Conservation (phyloP, 1,140 invertebrate species). For the Zaprionus taronus region DNA sequence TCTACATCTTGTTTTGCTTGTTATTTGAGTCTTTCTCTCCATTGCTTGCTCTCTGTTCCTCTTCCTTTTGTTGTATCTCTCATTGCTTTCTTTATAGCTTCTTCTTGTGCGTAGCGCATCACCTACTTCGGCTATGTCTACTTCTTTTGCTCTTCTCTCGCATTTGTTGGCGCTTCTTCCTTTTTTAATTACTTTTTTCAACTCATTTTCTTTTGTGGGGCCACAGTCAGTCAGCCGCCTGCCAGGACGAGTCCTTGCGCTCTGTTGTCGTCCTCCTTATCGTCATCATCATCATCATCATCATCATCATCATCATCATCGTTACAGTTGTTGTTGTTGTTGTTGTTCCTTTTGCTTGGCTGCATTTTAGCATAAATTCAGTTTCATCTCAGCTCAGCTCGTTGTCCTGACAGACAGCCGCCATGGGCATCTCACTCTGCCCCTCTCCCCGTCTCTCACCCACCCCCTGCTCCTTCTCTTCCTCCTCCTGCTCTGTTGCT, state of each 20-base stretch:
- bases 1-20: no score
- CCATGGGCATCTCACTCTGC: slow-evolving; percentile 51
- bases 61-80: neutral
- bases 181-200: slow-evolving; percentile 80
- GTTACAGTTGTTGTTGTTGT: slow-evolving; percentile 26
- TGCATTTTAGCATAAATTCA: slow-evolving; percentile 82
- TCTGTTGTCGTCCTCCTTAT: slow-evolving; percentile 51
- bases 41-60: neutral
- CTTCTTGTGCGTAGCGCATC: neutral
- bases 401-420: slow-evolving; percentile 67
- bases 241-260: slow-evolving; percentile 61
- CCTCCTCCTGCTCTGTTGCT: neutral
- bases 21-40: no score
- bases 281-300: slow-evolving; percentile 39
- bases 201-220: slow-evolving; percentile 77
- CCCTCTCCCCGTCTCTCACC: neutral
- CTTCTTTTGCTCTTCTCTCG: neutral
- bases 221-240: slow-evolving; percentile 45
- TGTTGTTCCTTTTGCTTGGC: slow-evolving; percentile 74
- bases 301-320: slow-evolving; percentile 11
- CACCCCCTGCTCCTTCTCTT: neutral
- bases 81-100: neutral
- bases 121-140: neutral
- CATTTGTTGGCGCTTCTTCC: slow-evolving; percentile 37
- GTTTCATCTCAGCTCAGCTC: slow-evolving; percentile 66